Evolutionary conservation across 2,113 vertebrate species (phyloP), one percentile per base, ranked within the genome.

Genomic region (Sander lucioperca): DNA sequence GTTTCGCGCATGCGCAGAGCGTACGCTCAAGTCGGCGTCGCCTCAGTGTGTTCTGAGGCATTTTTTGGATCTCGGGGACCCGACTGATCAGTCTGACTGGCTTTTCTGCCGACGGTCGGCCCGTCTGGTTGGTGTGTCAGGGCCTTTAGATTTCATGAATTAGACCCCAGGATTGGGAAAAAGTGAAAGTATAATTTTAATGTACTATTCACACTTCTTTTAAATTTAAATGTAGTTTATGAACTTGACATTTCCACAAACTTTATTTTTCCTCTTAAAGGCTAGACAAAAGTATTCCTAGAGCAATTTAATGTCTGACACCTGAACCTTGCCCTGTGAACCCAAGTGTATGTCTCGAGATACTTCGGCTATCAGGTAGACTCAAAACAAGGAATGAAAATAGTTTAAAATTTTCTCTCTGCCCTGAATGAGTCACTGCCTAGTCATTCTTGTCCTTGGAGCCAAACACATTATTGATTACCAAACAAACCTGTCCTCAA

Each of bases 271-370:
- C 33, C 64, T 84, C 25, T 47, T 14, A 15, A 5, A 79, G 36
- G 56, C 53, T 6, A 48, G 53, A 86, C 59, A 79, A 70, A 76
- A 63, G 43, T 45, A 59, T 61, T 79, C 80, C 66, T 14, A 63
- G 39, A 85, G 83, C 77, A 58, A 48, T 75, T 80, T 47, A 85
- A 45, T 73, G 57, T 79, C 81, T 74, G 86, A 90, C 87, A 77
- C 88, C 77, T 87, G 79, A 87, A 87, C 84, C 74, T 69, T 91
- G 89, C 89, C 81, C 87, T 78, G 3, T 84, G 86, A 90, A 84
- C 86, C 71, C 11, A 10, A 27, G 62, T 23, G 33, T 79, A 61
- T 67, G 81, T 81, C 71, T 85, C 63, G 58, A 48, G 72, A 83
- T 88, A 75, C 86, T 77, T 79, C 68, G 64, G 81, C 81, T 80